Percentiles rank a stretch among this genome's conserved stretches.
Conservation (phyloP, 1,140 invertebrate species). For the Rhopalosiphum padi region DNA sequence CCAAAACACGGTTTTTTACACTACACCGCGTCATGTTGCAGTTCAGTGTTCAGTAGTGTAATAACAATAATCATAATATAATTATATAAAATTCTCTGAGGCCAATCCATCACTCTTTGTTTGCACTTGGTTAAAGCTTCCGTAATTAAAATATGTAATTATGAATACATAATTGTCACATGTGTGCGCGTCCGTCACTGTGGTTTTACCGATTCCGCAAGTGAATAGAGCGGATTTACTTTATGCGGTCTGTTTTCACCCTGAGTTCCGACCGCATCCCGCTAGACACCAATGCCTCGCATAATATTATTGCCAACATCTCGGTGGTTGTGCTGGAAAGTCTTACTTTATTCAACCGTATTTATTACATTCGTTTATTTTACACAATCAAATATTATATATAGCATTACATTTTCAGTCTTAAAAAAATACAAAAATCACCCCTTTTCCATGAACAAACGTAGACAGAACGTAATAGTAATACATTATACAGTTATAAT, state of each 20-base stretch:
- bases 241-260: background rate
- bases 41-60: background rate
- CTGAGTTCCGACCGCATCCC: too few species aligned
- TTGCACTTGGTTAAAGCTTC: background rate
- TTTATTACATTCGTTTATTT: background rate
- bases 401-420: background rate
- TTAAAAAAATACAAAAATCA: background rate
- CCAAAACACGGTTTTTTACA: background rate
- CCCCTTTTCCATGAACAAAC: background rate
- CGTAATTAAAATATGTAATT: background rate
- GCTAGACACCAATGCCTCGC: too few species aligned
- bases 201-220: background rate
- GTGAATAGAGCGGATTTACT: background rate
- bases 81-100: background rate
- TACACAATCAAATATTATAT: background rate
- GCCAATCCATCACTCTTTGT: background rate
- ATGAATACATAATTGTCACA: too few species aligned
- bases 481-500: too few species aligned
- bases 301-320: background rate
- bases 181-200: background rate
- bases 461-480: background rate
- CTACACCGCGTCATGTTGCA: background rate
- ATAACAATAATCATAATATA: background rate
- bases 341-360: background rate
- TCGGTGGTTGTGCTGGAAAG: background rate